Evolutionary conservation across 2,797 vertebrate genomes (phyloP).

Genomic region (Strix occidentalis): DNA sequence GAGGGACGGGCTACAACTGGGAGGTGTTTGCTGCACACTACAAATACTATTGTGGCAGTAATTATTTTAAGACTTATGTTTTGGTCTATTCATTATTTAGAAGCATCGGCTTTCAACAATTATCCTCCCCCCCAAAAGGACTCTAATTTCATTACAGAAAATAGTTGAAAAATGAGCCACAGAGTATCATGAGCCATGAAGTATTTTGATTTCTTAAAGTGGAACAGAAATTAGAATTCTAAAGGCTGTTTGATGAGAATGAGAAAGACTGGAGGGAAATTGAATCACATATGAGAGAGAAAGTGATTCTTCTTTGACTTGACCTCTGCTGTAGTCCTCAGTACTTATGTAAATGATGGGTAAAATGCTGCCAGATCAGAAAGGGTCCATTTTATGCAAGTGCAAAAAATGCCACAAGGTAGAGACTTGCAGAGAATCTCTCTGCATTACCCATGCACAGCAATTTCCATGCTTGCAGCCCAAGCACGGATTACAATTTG

Average conservation of each 20-base stretch:
- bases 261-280: not conserved
- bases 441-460: not conserved
- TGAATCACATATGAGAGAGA: not conserved
- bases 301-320: not conserved
- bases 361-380: not conserved
- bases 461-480: not conserved
- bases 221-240: constrained; percentile 12
- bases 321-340: not conserved
- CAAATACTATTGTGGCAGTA: not conserved
- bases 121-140: not conserved
- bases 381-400: not conserved
- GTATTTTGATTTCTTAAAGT: not conserved
- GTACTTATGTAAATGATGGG: not conserved
- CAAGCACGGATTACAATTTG: not conserved
- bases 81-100: not conserved
- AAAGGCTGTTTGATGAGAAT: not conserved
- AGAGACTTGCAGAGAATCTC: not conserved
- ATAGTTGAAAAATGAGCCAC: not conserved
- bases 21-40: not conserved
- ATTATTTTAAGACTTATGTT: not conserved
- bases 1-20: not conserved
- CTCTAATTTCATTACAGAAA: not conserved
- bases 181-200: not conserved
- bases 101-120: not conserved
- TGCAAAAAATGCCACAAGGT: not conserved